Evolutionary conservation across 2,797 vertebrate species (phyloP).

Genomic region (Phataginus tetradactyla): DNA sequence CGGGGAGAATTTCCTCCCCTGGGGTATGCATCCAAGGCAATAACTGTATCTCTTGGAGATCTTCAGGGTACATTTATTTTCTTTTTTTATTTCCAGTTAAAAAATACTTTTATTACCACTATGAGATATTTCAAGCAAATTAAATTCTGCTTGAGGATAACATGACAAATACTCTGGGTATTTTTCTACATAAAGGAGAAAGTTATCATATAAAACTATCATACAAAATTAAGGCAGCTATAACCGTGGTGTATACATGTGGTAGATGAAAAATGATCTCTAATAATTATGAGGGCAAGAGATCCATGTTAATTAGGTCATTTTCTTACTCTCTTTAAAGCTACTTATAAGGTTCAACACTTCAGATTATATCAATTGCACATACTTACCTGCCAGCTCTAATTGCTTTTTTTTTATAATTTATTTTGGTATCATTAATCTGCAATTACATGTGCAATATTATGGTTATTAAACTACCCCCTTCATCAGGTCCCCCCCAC

Average conservation of each 20-base stretch:
- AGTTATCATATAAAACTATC: background rate
- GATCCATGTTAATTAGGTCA: background rate
- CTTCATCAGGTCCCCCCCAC: too few relatives aligned
- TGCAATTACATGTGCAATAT: too few relatives aligned
- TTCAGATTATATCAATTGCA: background rate
- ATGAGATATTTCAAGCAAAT: background rate
- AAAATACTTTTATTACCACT: background rate
- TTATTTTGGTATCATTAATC: too few relatives aligned
- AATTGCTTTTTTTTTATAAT: slow-evolving; percentile 16
- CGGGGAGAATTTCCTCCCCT: background rate
- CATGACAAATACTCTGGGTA: background rate
- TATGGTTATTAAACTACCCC: too few relatives aligned
- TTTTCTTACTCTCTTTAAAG: slow-evolving; percentile 3
- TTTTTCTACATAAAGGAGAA: background rate
- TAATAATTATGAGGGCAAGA: background rate
- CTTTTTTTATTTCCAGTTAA: background rate
- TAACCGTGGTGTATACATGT: background rate
- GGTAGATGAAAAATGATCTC: background rate
- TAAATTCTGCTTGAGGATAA: background rate
- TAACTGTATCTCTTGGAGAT: background rate
- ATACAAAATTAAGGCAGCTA: background rate
- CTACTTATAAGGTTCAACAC: background rate
- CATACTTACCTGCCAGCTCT: background rate
- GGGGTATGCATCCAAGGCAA: background rate
- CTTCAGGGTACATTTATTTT: background rate